Evolutionary conservation across 37 sponge, comb jelly and placozoan genomes (phyloP).

Genomic region (Aphrocallistes beatrix): DNA sequence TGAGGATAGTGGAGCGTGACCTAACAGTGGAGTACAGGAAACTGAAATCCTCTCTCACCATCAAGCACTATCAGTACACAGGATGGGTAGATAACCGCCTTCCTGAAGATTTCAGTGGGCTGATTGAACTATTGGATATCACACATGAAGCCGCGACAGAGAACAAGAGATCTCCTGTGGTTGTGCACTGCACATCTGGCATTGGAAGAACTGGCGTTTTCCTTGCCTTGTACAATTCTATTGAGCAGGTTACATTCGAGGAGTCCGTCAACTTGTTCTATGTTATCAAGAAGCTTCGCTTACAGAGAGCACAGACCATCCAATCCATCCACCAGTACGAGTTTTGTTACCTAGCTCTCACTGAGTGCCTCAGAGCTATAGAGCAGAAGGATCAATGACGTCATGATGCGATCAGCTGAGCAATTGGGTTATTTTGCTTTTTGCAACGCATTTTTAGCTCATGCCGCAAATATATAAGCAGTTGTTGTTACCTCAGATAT

Average conservation of each 20-base stretch:
- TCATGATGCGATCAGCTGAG: too few relatives aligned
- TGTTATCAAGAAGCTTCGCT: neutral
- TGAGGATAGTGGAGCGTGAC: neutral
- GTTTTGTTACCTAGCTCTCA: neutral
- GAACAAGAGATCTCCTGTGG: neutral
- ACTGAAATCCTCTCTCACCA: neutral
- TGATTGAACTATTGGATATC: conserved; percentile 2
- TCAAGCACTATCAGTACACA: neutral
- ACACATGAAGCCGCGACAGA: neutral
- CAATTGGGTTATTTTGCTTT: too few relatives aligned
- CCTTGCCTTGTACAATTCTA: neutral
- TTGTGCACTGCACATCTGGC: neutral
- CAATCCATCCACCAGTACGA: neutral
- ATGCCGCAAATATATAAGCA: too few relatives aligned
- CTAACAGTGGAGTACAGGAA: neutral
- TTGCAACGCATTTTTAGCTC: too few relatives aligned
- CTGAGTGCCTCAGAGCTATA: neutral
- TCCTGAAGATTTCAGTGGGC: conserved; percentile 12
- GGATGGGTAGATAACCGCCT: neutral
- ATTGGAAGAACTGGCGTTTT: neutral
- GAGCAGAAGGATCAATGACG: neutral
- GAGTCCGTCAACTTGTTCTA: neutral
- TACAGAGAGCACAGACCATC: neutral
- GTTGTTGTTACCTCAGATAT: too few relatives aligned
- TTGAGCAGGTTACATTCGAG: conserved; percentile 9